These are phyloP conservation scores for Rhinichthys klamathensis DNA, from an alignment of 2,113 vertebrate genomes.

Conservation along the genomic window DNA sequence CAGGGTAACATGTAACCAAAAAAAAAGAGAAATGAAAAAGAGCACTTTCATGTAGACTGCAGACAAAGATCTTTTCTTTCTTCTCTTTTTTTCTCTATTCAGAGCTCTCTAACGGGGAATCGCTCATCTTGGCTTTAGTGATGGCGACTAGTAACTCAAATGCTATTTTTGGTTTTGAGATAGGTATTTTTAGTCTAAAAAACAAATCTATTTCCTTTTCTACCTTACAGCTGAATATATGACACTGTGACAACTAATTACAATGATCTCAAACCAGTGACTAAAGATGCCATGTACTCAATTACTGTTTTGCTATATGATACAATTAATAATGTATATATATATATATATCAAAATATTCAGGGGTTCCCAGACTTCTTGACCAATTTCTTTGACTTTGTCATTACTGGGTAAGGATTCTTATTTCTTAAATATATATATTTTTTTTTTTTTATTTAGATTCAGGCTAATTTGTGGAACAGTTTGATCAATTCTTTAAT, in stretches of 20 bases:
- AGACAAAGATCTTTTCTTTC: constrained; percentile 20
- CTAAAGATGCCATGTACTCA: too few species aligned
- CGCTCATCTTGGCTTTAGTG: neutral
- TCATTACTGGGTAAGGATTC: too few species aligned
- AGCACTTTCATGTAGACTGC: constrained; percentile 36
- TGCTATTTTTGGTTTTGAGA: constrained; percentile 15
- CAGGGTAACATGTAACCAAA: constrained; percentile 19
- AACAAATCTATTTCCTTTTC: neutral
- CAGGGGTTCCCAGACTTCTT: neutral
- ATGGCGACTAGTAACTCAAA: neutral
- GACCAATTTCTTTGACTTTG: neutral
- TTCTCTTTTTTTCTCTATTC: constrained; percentile 4
- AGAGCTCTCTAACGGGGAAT: constrained; percentile 3
- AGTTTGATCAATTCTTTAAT: too few species aligned
- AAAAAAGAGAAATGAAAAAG: constrained; percentile 46
- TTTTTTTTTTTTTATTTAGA: neutral
- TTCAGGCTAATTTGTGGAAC: too few species aligned
- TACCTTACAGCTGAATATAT: neutral
- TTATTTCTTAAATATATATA: too few species aligned
- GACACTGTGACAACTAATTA: neutral
- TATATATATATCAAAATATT: too few species aligned
- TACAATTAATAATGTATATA: too few species aligned
- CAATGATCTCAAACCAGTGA: neutral
- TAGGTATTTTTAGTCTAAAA: neutral
- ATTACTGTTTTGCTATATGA: neutral